Base-by-base conservation (phyloP, 2,797 vertebrate species). In the Pempheris klunzingeri region DNA sequence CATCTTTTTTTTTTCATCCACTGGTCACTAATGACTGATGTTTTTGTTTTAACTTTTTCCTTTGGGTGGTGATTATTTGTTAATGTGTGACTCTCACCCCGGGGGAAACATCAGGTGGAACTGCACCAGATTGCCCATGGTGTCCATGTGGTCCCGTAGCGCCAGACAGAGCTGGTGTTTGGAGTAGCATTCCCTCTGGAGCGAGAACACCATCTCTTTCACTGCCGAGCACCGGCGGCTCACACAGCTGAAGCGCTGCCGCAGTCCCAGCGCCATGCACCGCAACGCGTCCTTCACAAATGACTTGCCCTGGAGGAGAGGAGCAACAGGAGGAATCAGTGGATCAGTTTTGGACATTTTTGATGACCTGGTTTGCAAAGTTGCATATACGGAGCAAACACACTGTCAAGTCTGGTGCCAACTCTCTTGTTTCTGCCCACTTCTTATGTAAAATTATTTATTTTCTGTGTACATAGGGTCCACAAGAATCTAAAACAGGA, bases 211-310 rank as follows among this genome's bases (percentile, higher is more conserved):
- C 97, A 99, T 96, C 80, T 98, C 98, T 87, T 95, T 97, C 38
- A 99, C 96, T 5, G 96, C 96, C 0, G 95, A 95, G 89, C 98
- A 99, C 82, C 98, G 97, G 66, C 97, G 96, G 92, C 97, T 99
- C 88, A 98, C 96, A 65, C 98, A 99, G 94, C 97, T 96, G 88
- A 99, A 98, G 83, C 96, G 95, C 93, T 97, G 97, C 44, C 97
- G 93, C 86, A 99, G 94, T 18, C 96, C 97, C 59, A 97, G 94
- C 24, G 98, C 97, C 95, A 98, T 97, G 86, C 98, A 99, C 71
- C 96, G 97, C 89, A 99, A 87, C 22, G 95, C 94, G 6, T 98
- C 97, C 93, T 99, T 99, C 92, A 99, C 97, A 89, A 96, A 98
- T 1, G 96, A 97, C 92, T 99, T 99, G 22, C 98, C 98, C 98